These are phyloP conservation scores for Ambastaia sidthimunki DNA, from an alignment of 2,797 vertebrate species.

Conservation along the genomic window DNA sequence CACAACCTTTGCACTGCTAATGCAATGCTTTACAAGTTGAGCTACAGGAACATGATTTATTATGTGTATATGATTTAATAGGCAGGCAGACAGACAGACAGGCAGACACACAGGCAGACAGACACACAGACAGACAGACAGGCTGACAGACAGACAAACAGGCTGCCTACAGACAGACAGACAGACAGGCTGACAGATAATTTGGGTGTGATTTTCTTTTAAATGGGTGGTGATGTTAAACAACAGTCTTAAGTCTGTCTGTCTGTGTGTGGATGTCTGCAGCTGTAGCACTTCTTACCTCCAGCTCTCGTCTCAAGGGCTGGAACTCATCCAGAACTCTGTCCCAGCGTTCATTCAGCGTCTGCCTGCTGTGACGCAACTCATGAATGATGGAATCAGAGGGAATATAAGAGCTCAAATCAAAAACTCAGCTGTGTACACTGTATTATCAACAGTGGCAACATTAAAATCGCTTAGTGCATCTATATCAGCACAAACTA, in stretches of 20 bases:
- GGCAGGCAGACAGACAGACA: too few species aligned
- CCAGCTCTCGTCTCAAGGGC: conserved; percentile 46
- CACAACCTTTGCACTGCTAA: too few species aligned
- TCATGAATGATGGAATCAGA: conserved; percentile 16
- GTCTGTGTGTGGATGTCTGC: conserved; percentile 9
- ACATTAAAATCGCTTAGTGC: background rate
- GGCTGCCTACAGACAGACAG: too few species aligned
- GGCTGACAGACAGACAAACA: too few species aligned
- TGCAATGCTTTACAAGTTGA: too few species aligned
- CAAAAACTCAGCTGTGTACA: background rate
- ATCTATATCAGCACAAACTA: background rate
- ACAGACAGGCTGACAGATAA: too few species aligned
- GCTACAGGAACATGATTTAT: too few species aligned
- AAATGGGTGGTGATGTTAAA: background rate
- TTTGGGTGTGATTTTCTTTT: background rate
- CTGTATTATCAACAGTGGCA: background rate
- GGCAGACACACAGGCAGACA: too few species aligned
- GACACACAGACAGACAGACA: too few species aligned
- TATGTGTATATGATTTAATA: too few species aligned
- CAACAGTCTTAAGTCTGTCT: background rate
- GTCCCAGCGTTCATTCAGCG: conserved; percentile 27
- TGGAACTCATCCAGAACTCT: conserved; percentile 52
- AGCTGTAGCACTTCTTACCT: conserved; percentile 40
- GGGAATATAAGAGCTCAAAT: background rate
- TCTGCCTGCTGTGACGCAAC: conserved; percentile 34